A percentile compares a stretch with the other conserved stretches of the same genome.
phyloP scores from a whole-genome alignment of 2,888 invertebrate genomes.

The Lobophora halterata region DNA sequence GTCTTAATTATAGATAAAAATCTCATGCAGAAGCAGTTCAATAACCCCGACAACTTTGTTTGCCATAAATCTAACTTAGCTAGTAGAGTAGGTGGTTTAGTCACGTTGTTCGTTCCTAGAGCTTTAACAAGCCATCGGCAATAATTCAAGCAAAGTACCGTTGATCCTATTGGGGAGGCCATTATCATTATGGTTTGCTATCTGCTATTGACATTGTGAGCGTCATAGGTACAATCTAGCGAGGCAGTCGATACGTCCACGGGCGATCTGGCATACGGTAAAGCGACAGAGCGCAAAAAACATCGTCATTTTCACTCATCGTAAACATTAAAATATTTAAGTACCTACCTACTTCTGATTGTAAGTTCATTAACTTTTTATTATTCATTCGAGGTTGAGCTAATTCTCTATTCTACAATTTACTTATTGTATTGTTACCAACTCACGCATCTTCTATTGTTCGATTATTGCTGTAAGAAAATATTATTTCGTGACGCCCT shows the following conservation, averaged over 20 bases:
- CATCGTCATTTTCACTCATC: slow-evolving; percentile 10
- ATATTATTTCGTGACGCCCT: slow-evolving; percentile 21
- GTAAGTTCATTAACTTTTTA: slow-evolving; percentile 38
- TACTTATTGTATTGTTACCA: slow-evolving; percentile 21
- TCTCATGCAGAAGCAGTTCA: no score
- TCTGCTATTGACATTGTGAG: slow-evolving; percentile 50
- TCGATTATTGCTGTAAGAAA: slow-evolving; percentile 13
- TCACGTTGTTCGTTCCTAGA: slow-evolving; percentile 24
- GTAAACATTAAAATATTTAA: not conserved
- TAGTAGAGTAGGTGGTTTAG: slow-evolving; percentile 18
- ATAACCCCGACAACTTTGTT: slow-evolving; percentile 8
- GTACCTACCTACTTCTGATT: slow-evolving; percentile 12
- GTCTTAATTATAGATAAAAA: no score
- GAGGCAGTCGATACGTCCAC: slow-evolving; percentile 35
- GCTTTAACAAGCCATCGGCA: slow-evolving; percentile 39
- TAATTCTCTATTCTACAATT: slow-evolving; percentile 35
- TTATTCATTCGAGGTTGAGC: slow-evolving; percentile 32
- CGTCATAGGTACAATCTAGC: no score
- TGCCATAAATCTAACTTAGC: slow-evolving; percentile 16
- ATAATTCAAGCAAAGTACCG: slow-evolving; percentile 53
- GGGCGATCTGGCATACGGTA: slow-evolving; percentile 35
- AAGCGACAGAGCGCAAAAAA: slow-evolving; percentile 31
- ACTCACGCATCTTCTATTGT: slow-evolving; percentile 23
- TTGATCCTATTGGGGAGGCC: slow-evolving; percentile 45
- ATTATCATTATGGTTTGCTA: slow-evolving; percentile 48